phyloP scores from a whole-genome alignment of 2,888 invertebrate genomes.

The Eupithecia subumbrata region DNA sequence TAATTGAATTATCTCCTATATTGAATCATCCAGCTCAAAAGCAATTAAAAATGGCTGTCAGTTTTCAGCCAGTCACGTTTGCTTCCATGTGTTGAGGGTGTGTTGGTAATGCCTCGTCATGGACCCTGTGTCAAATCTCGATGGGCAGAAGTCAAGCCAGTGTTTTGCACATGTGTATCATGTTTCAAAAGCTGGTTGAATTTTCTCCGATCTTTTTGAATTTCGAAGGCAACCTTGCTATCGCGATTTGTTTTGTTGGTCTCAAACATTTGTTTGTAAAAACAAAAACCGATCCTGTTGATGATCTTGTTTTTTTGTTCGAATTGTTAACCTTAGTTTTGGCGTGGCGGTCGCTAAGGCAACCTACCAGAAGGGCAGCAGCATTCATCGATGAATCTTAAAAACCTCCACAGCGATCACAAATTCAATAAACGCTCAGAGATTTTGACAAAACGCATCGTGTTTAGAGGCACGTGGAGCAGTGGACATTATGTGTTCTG shows the following conservation, averaged over 20 bases:
- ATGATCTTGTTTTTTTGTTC: background rate
- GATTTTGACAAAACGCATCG: too few species aligned
- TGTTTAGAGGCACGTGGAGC: background rate
- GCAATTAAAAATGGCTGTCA: constrained; percentile 76
- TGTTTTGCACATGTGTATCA: constrained; percentile 71
- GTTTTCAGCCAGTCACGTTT: constrained; percentile 69
- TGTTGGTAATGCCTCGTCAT: constrained; percentile 70
- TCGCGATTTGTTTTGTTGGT: background rate
- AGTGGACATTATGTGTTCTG: background rate
- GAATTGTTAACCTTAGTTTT: background rate
- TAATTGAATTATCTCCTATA: constrained; percentile 64
- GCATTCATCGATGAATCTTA: background rate
- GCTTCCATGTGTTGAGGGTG: constrained; percentile 69
- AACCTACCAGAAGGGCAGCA: background rate
- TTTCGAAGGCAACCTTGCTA: background rate
- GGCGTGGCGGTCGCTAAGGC: background rate
- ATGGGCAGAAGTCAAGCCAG: constrained; percentile 68
- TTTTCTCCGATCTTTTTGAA: constrained; percentile 20
- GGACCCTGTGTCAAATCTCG: constrained; percentile 79
- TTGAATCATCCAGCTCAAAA: constrained; percentile 60
- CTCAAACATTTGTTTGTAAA: too few species aligned
- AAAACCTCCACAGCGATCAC: background rate
- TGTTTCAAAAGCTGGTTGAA: constrained; percentile 36
- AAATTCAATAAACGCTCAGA: too few species aligned
- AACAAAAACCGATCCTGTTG: background rate